A percentile compares a stretch with the other conserved stretches of the same genome.
phyloP scores from a whole-genome alignment of 2,888 invertebrate genomes.

The Cheilosia urbana region DNA sequence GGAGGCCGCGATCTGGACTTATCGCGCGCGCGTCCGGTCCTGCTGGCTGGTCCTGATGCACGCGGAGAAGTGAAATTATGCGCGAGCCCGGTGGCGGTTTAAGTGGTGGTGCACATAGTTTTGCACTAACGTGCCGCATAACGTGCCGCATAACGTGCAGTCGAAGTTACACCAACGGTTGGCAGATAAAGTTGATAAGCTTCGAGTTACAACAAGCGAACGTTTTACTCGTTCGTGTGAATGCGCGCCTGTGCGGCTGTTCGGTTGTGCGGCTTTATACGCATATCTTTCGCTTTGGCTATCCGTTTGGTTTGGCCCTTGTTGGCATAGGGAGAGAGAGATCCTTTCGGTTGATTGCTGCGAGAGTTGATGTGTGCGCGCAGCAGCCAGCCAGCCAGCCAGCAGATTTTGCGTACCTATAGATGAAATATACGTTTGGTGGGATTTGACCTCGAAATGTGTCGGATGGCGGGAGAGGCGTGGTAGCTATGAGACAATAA shows the following conservation, averaged over 20 bases:
- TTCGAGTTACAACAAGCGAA: conserved; percentile 65
- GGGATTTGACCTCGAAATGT: conserved; percentile 55
- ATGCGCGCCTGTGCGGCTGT: conserved; percentile 43
- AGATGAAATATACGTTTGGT: conserved; percentile 38
- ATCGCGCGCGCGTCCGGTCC: conserved; percentile 64
- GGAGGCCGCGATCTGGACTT: conserved; percentile 79
- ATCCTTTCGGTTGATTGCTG: conserved; percentile 55
- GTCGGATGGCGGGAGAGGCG: conserved; percentile 24
- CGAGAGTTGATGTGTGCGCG: conserved; percentile 7
- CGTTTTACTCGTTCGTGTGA: conserved; percentile 62
- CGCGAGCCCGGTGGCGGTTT: conserved; percentile 75
- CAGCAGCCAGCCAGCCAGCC: neutral
- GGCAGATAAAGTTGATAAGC: conserved; percentile 75
- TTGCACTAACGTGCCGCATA: conserved; percentile 74
- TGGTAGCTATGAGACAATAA: conserved; percentile 68
- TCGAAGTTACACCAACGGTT: conserved; percentile 71
- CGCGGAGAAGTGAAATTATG: conserved; percentile 63
- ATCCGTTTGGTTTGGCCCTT: conserved; percentile 44
- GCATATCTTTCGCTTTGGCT: conserved; percentile 45
- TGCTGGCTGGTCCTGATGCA: conserved; percentile 25
- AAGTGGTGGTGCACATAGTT: conserved; percentile 75
- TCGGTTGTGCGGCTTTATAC: conserved; percentile 38
- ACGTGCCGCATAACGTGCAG: conserved; percentile 70
- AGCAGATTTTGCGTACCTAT: conserved; percentile 15
- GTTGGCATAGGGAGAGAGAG: conserved; percentile 50